Evolutionary conservation across 2,113 vertebrate species (phyloP).

Genomic region (Passerina amoena): DNA sequence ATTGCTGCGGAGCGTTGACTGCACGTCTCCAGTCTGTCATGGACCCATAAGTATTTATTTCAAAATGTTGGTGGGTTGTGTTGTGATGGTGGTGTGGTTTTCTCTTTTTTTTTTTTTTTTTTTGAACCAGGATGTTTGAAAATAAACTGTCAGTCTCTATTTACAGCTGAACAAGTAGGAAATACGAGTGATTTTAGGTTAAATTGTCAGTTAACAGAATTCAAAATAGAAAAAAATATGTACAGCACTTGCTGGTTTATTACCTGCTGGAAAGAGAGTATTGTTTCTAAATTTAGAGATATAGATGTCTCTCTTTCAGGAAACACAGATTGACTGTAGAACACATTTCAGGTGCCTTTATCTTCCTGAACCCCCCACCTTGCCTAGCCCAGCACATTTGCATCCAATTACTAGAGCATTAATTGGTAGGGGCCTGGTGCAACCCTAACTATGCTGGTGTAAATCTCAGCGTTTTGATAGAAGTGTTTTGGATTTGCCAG

Average conservation of each 20-base stretch:
- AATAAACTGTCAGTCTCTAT: constrained; percentile 87
- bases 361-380: background rate
- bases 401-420: background rate
- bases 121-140: constrained; percentile 61
- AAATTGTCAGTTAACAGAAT: constrained; percentile 84
- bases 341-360: background rate
- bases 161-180: constrained; percentile 77
- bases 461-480: background rate
- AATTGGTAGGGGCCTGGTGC: background rate
- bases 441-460: background rate
- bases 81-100: background rate
- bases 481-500: background rate
- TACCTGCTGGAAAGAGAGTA: constrained; percentile 55
- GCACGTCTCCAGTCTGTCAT: constrained; percentile 87
- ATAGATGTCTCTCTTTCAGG: constrained; percentile 31
- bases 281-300: constrained; percentile 43
- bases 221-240: constrained; percentile 77
- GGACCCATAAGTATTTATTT: constrained; percentile 95
- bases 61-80: constrained; percentile 67
- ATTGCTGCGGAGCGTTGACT: constrained; percentile 81
- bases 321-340: constrained; percentile 9
- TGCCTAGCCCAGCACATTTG: background rate
- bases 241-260: constrained; percentile 55
- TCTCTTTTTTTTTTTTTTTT: background rate
- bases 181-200: constrained; percentile 81